A percentile compares a stretch with the other conserved stretches of the same genome.
phyloP scores from a whole-genome alignment of 2,113 vertebrate genomes.

The Nannospalax galili region DNA sequence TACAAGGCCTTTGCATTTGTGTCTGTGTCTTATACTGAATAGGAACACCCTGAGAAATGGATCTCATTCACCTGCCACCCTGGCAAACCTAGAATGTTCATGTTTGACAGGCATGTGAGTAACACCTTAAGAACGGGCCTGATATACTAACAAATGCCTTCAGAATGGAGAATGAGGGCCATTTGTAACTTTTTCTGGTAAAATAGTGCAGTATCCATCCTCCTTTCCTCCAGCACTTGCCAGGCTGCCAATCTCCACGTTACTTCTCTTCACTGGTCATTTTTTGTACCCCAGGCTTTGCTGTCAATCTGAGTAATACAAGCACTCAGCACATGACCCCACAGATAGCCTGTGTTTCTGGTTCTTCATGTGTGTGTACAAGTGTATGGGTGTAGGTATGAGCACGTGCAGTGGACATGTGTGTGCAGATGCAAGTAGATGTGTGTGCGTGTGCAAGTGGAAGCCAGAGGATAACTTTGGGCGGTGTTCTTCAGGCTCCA shows the following conservation, averaged over 20 bases:
- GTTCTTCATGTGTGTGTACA: too few relatives aligned
- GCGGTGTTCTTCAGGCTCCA: too few relatives aligned
- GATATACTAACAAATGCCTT: background rate
- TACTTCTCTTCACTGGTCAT: background rate
- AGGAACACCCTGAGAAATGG: background rate
- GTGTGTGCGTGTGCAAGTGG: background rate
- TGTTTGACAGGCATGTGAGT: background rate
- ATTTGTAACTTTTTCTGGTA: slow-evolving; percentile 17
- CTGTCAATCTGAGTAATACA: background rate
- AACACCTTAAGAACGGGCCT: background rate
- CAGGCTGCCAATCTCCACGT: background rate
- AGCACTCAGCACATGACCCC: background rate
- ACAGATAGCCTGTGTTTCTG: background rate
- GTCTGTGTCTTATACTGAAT: background rate
- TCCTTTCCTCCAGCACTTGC: background rate
- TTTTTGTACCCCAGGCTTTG: background rate
- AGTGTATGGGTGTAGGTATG: too few relatives aligned
- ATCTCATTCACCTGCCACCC: background rate
- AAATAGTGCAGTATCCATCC: background rate
- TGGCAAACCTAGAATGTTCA: background rate
- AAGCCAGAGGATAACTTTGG: background rate
- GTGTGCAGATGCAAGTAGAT: background rate
- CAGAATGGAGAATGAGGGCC: background rate
- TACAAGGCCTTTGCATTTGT: background rate
- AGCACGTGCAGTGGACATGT: too few relatives aligned